phyloP scores from a whole-genome alignment of 2,888 invertebrate genomes.

The Deilephila porcellus region DNA sequence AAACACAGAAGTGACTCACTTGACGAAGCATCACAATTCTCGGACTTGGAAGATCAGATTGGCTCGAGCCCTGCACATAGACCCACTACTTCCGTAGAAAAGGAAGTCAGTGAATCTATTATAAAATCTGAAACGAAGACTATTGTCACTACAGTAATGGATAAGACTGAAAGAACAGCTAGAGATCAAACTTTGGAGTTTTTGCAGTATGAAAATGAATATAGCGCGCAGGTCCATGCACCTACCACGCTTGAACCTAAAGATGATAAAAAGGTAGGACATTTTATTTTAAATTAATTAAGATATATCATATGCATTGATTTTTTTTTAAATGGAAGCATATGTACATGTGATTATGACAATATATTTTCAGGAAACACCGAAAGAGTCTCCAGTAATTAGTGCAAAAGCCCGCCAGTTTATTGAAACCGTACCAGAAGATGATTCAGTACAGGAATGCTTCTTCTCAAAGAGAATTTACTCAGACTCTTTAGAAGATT shows the following conservation, averaged over 20 bases:
- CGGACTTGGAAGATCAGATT: conserved; percentile 79
- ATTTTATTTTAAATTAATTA: neutral
- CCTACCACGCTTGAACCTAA: conserved; percentile 44
- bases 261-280: conserved; percentile 66
- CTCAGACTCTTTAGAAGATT: conserved; percentile 81
- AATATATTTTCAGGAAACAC: conserved; percentile 56
- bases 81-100: conserved; percentile 50
- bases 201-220: conserved; percentile 71
- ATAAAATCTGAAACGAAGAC: conserved; percentile 53
- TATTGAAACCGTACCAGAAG: conserved; percentile 83
- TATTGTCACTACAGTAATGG: conserved; percentile 43
- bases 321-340: conserved; percentile 32
- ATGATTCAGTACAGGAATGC: conserved; percentile 82
- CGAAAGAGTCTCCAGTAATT: conserved; percentile 80
- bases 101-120: conserved; percentile 48
- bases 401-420: conserved; percentile 83
- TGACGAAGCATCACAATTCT: conserved; percentile 81
- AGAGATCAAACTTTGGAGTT: conserved; percentile 68
- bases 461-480: conserved; percentile 83
- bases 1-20: conserved; percentile 81
- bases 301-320: neutral
- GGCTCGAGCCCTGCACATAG: conserved; percentile 74
- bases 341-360: neutral
- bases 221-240: conserved; percentile 63
- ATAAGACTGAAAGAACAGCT: conserved; percentile 46